Evolutionary conservation across 2,797 vertebrate species (phyloP).

Genomic region (Catostomus latipinnis): DNA sequence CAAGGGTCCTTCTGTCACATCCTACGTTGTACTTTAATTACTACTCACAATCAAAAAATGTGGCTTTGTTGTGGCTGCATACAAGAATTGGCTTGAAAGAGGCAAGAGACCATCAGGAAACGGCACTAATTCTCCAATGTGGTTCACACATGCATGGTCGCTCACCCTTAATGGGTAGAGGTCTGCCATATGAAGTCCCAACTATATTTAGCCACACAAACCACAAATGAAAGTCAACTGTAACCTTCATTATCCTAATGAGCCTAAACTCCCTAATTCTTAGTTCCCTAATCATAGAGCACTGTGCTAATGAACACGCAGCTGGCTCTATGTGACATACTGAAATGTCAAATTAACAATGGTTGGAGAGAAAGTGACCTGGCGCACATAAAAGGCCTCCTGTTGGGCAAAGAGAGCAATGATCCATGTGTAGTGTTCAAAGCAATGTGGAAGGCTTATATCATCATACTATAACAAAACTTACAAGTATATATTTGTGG

Average conservation of each 20-base stretch:
- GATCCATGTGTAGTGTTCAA: not conserved
- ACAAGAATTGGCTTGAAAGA: conserved; percentile 42
- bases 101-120: conserved; percentile 51
- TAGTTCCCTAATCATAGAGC: conserved; percentile 55
- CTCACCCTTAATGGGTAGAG: conserved; percentile 36
- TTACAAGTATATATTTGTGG: too few relatives aligned
- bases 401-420: conserved; percentile 8
- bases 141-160: conserved; percentile 54
- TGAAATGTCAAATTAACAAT: conserved; percentile 1
- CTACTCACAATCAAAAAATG: conserved; percentile 11
- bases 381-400: not conserved
- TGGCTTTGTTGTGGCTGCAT: conserved; percentile 53
- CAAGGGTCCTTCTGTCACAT: conserved; percentile 37
- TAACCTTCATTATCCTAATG: conserved; percentile 58
- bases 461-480: not conserved
- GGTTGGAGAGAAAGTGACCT: not conserved
- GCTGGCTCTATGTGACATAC: conserved; percentile 10
- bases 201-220: conserved; percentile 50
- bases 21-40: conserved; percentile 54
- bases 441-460: not conserved
- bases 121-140: conserved; percentile 48
- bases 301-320: conserved; percentile 41
- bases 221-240: conserved; percentile 46
- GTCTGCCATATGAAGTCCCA: conserved; percentile 16
- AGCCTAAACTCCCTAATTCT: conserved; percentile 24